Evolutionary conservation across 2,888 invertebrate species (phyloP).

Genomic region (Boloria selene): DNA sequence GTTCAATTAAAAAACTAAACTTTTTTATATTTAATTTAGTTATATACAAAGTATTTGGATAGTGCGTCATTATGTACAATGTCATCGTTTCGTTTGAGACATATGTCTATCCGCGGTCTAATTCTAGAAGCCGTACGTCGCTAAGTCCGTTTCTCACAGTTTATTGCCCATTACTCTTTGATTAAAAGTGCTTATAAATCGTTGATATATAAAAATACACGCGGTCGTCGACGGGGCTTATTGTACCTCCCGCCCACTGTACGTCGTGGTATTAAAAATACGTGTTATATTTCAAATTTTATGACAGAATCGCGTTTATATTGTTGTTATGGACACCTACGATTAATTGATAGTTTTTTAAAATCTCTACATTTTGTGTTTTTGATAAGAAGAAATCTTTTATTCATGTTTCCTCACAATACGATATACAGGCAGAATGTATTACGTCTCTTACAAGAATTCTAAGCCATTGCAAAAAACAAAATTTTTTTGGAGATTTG

Average conservation of each 20-base stretch:
- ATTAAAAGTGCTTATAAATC: constrained; percentile 47
- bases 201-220: constrained; percentile 43
- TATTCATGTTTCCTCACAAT: too few species aligned
- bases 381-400: too few species aligned
- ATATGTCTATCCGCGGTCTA: constrained; percentile 27
- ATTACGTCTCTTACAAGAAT: too few species aligned
- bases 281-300: constrained; percentile 55
- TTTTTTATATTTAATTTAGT: too few species aligned
- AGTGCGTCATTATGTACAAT: too few species aligned
- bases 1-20: too few species aligned
- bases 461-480: too few species aligned
- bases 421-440: too few species aligned
- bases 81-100: constrained; percentile 6
- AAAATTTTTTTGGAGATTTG: too few species aligned
- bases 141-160: constrained; percentile 34
- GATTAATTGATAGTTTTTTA: background rate
- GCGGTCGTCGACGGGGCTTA: constrained; percentile 39
- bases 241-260: constrained; percentile 45
- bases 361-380: too few species aligned
- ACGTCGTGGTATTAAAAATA: constrained; percentile 45
- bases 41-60: too few species aligned
- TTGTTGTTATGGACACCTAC: constrained; percentile 50
- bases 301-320: constrained; percentile 54
- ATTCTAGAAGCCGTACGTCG: constrained; percentile 34
- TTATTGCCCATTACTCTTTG: constrained; percentile 48